These are phyloP conservation scores for Toxotes chatareus DNA, from an alignment of 2,113 vertebrate genomes.

Conservation along the genomic window DNA sequence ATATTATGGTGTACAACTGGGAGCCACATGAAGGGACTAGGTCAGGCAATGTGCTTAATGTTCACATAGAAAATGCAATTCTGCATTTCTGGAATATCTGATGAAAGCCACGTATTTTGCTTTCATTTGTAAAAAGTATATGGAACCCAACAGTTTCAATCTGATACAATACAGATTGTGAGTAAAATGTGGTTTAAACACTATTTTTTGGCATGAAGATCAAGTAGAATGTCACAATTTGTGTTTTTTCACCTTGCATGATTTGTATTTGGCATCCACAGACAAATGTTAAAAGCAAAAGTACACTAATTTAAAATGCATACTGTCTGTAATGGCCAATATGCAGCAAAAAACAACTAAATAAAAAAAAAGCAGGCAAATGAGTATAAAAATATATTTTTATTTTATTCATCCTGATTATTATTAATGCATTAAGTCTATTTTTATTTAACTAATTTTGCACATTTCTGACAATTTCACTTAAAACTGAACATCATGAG, in stretches of 20 bases:
- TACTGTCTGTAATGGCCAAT: neutral
- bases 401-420: too few species aligned
- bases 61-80: neutral
- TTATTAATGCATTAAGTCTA: neutral
- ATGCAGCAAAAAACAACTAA: neutral
- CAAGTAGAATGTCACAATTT: neutral
- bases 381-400: too few species aligned
- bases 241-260: neutral
- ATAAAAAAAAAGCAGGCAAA: neutral
- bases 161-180: neutral
- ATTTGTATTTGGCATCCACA: neutral
- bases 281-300: slow-evolving; percentile 6
- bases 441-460: neutral
- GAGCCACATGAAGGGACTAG: neutral
- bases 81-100: neutral
- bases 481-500: too few species aligned
- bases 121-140: neutral
- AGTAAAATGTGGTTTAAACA: neutral
- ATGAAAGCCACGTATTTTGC: neutral
- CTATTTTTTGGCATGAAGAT: neutral
- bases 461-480: neutral
- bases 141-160: neutral
- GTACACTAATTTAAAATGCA: neutral
- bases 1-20: neutral
- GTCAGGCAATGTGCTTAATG: neutral